Evolutionary conservation across 2,797 vertebrate species (phyloP).

Genomic region (Discoglossus pictus): DNA sequence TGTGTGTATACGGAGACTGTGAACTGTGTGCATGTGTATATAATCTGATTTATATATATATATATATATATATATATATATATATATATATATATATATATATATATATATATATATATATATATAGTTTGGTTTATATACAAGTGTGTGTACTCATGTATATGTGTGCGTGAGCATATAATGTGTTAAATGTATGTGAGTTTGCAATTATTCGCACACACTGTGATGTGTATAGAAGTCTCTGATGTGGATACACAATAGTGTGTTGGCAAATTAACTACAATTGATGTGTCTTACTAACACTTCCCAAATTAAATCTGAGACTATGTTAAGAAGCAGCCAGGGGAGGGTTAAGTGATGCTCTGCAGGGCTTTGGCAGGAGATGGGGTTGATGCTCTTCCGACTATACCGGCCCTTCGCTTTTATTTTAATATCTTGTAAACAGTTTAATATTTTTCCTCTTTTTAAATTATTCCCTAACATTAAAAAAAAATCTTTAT

Average conservation of each 20-base stretch:
- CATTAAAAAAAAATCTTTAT: slow-evolving; percentile 23
- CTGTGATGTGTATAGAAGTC: too few relatives aligned
- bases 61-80: slow-evolving; percentile 9
- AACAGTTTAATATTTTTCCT: slow-evolving; percentile 23
- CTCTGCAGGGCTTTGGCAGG: background rate
- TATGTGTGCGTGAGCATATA: background rate
- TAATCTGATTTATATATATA: slow-evolving; percentile 4
- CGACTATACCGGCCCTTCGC: background rate
- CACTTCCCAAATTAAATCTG: background rate
- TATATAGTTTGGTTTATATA: slow-evolving; percentile 20
- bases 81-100: slow-evolving; percentile 25
- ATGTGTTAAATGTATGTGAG: background rate
- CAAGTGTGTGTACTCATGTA: slow-evolving; percentile 9
- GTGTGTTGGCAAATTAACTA: background rate
- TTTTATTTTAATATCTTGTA: slow-evolving; percentile 61
- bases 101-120: slow-evolving; percentile 23
- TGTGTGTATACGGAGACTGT: background rate
- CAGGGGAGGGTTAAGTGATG: background rate
- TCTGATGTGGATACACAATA: too few relatives aligned
- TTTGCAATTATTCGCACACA: too few relatives aligned
- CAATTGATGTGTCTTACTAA: slow-evolving; percentile 24
- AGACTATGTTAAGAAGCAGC: background rate
- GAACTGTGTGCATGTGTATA: background rate
- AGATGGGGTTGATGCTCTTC: background rate
- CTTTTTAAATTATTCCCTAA: slow-evolving; percentile 36